Evolutionary conservation across 2,888 invertebrate species (phyloP).

Genomic region (Caenorhabditis afra): DNA sequence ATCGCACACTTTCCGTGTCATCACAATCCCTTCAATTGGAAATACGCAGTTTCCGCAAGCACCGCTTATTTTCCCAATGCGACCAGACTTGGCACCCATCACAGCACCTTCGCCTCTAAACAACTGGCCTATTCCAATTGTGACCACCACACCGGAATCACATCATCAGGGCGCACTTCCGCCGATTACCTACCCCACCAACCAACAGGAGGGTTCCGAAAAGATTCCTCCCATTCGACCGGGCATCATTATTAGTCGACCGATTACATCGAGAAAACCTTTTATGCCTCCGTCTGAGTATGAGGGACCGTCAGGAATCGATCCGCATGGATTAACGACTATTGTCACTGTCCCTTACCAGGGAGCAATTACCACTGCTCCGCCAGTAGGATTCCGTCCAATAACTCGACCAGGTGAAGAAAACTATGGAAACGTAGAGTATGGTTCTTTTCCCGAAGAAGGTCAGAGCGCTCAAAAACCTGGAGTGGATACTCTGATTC

Average conservation of each 20-base stretch:
- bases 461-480: conserved; percentile 1
- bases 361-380: background rate
- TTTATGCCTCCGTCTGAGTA: conserved; percentile 11
- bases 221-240: conserved; percentile 50
- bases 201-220: conserved; percentile 34
- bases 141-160: conserved; percentile 47
- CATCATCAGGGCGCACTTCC: conserved; percentile 49
- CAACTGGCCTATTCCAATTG: conserved; percentile 59
- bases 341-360: background rate
- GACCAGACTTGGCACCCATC: conserved; percentile 49
- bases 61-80: conserved; percentile 49
- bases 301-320: conserved; percentile 27
- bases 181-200: conserved; percentile 51
- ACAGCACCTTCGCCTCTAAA: conserved; percentile 44
- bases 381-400: conserved; percentile 27
- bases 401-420: background rate
- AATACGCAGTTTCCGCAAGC: conserved; percentile 40
- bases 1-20: conserved; percentile 27
- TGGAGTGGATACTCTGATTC: conserved; percentile 26
- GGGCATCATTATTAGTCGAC: conserved; percentile 37
- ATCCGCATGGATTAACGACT: conserved; percentile 19
- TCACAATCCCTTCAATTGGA: conserved; percentile 40
- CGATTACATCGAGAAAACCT: conserved; percentile 20
- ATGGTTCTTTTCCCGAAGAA: conserved; percentile 1
- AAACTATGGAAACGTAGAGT: background rate